These are phyloP conservation scores for Telmatochromis sp. DNA, from an alignment of 2,113 vertebrate genomes.

Conservation along the genomic window DNA sequence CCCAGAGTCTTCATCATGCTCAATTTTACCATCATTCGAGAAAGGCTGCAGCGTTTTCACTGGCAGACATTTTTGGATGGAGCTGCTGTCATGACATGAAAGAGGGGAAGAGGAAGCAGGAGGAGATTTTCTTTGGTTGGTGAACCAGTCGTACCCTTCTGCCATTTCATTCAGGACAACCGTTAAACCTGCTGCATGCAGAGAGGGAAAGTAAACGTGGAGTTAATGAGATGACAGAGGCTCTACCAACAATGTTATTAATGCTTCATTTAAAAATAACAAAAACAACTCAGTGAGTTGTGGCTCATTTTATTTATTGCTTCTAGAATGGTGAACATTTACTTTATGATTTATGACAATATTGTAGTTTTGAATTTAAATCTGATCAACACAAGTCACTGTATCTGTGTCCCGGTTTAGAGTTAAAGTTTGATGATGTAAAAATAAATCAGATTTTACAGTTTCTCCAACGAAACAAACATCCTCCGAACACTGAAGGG, in stretches of 20 bases:
- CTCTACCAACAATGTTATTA: not conserved
- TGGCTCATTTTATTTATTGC: not conserved
- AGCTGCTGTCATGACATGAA: not conserved
- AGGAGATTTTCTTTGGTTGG: not conserved
- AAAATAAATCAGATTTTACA: not conserved
- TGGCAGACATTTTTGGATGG: not conserved
- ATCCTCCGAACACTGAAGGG: rapidly evolving
- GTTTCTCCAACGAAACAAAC: rapidly evolving
- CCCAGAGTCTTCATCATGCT: not conserved
- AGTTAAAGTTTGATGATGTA: rapidly evolving
- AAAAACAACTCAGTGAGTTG: not conserved
- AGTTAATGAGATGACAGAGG: not conserved
- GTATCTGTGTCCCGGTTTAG: rapidly evolving
- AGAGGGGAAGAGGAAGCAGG: not conserved
- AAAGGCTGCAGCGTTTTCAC: not conserved
- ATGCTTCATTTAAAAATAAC: not conserved
- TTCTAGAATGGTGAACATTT: not conserved
- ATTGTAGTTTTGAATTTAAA: not conserved
- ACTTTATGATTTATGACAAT: not conserved
- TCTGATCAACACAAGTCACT: not conserved
- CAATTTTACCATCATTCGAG: not conserved
- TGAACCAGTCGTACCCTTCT: not conserved
- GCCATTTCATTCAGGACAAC: not conserved
- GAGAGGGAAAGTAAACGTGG: not conserved
- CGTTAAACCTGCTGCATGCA: not conserved